phyloP scores from a whole-genome alignment of 64 coral and sea anemone genomes.

The Stichodactyla helianthus region DNA sequence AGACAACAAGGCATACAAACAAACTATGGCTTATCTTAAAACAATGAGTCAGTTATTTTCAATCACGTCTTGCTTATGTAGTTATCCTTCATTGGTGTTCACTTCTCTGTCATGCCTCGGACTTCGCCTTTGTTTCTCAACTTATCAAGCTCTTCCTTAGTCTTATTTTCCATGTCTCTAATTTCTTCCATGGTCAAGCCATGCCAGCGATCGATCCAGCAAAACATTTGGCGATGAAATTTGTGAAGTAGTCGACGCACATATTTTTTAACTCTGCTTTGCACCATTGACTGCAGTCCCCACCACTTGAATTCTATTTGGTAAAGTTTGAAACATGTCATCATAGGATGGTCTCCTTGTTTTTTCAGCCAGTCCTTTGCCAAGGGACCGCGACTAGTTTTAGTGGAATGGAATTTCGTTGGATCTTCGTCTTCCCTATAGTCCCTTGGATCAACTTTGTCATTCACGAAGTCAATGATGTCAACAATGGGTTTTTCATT shows the following conservation, averaged over 20 bases:
- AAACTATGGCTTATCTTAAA: no score
- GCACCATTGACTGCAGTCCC: slow-evolving; percentile 32
- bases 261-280: slow-evolving; percentile 32
- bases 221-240: slow-evolving; percentile 79
- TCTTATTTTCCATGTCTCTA: slow-evolving; percentile 51
- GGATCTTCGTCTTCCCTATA: slow-evolving; percentile 94
- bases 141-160: slow-evolving; percentile 52
- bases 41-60: no score
- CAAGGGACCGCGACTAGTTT: slow-evolving; percentile 76
- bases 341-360: slow-evolving; percentile 34
- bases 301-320: slow-evolving; percentile 71
- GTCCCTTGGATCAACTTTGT: slow-evolving; percentile 22
- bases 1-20: no score
- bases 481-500: slow-evolving; percentile 31
- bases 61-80: no score
- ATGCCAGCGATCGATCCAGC: slow-evolving; percentile 75
- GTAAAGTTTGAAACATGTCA: slow-evolving; percentile 78
- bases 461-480: slow-evolving; percentile 58
- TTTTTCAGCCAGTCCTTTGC: slow-evolving; percentile 18
- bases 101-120: slow-evolving; percentile 12
- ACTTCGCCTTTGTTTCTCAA: slow-evolving; percentile 28
- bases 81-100: background rate
- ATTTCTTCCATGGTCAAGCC: slow-evolving; percentile 77
- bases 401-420: slow-evolving; percentile 51
- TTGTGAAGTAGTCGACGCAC: slow-evolving; percentile 48